These are phyloP conservation scores for Peromyscus nudipes DNA, from an alignment of 2,797 vertebrate genomes.

Conservation along the genomic window DNA sequence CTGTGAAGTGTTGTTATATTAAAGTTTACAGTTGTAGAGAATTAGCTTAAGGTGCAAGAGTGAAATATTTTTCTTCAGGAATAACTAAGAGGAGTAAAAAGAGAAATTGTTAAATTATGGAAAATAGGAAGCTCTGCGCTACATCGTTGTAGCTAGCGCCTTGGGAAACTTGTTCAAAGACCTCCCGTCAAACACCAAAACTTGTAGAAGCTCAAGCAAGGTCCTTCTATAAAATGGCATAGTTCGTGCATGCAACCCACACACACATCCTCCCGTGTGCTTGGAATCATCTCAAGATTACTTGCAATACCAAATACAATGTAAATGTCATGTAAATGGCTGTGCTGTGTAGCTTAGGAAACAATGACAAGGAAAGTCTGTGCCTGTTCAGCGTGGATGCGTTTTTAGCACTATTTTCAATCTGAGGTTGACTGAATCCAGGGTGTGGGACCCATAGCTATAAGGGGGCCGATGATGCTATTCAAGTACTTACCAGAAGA, in stretches of 20 bases:
- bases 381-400: background rate
- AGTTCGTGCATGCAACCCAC: background rate
- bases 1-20: background rate
- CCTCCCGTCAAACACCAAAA: background rate
- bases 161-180: background rate
- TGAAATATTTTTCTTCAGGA: conserved; percentile 8
- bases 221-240: background rate
- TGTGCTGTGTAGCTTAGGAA: background rate
- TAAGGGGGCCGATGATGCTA: background rate
- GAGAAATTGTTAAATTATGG: conserved; percentile 19
- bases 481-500: background rate
- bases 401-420: background rate
- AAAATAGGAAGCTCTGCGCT: background rate
- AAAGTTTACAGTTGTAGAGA: conserved; percentile 26
- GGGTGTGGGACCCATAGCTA: background rate
- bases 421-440: background rate
- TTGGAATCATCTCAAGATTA: background rate
- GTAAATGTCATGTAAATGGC: background rate
- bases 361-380: background rate
- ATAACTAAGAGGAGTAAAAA: background rate
- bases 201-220: background rate
- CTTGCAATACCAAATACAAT: background rate
- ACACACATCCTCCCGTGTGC: background rate
- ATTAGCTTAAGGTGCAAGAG: background rate
- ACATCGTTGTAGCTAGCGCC: background rate